These are phyloP conservation scores for Alentia gelatinosa DNA, from an alignment of 2,888 invertebrate genomes.

Conservation along the genomic window DNA sequence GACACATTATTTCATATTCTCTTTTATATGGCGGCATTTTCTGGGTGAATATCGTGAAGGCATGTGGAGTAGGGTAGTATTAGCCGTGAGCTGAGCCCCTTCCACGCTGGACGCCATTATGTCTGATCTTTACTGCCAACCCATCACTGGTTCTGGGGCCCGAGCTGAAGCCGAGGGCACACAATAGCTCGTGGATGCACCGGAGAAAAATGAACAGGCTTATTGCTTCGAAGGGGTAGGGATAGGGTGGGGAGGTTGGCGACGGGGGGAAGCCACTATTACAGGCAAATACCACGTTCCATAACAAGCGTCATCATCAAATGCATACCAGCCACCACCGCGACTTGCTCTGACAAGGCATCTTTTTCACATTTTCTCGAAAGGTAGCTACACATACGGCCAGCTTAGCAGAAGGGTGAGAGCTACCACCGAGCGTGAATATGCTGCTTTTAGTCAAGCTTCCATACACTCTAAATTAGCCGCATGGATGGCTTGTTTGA, in stretches of 20 bases:
- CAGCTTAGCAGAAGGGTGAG: background rate
- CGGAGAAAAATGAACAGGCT: constrained; percentile 5
- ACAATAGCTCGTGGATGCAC: background rate
- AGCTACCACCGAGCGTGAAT: background rate
- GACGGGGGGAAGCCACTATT: background rate
- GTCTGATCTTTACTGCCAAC: background rate
- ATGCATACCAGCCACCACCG: constrained; percentile 9
- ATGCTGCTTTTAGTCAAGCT: background rate
- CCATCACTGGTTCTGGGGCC: background rate
- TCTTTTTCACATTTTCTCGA: background rate
- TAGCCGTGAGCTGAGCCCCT: background rate
- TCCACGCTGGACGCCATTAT: background rate
- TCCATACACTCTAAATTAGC: background rate
- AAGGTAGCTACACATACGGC: too few relatives aligned
- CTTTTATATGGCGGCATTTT: too few relatives aligned
- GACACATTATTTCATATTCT: too few relatives aligned
- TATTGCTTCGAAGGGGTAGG: too few relatives aligned
- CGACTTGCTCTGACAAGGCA: background rate
- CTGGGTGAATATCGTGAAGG: too few relatives aligned
- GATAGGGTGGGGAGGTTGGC: background rate
- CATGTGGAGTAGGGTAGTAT: background rate
- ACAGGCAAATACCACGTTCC: background rate
- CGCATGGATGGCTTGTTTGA: background rate
- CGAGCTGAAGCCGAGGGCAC: background rate
- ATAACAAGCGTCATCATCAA: constrained; percentile 36